Evolutionary conservation across 2,888 invertebrate genomes (phyloP).

Genomic region (Clunio marinus): DNA sequence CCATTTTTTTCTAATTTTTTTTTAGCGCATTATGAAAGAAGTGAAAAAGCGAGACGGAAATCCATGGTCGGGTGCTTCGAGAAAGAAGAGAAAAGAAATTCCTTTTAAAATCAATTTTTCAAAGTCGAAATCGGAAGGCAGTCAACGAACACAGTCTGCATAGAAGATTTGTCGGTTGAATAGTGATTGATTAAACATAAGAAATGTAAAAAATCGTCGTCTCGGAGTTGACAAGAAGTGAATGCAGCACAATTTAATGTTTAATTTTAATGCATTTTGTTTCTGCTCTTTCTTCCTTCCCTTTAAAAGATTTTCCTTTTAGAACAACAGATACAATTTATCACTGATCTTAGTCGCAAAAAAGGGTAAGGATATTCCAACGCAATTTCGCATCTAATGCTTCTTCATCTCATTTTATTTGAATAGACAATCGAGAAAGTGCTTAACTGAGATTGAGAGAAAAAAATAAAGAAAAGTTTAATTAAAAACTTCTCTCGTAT

Average conservation of each 20-base stretch:
- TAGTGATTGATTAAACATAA: conserved; percentile 32
- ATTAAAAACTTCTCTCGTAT: too few relatives aligned
- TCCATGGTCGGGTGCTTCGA: not conserved
- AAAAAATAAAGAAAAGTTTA: too few relatives aligned
- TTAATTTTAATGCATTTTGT: conserved; percentile 15
- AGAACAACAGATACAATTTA: too few relatives aligned
- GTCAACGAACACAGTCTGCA: not conserved
- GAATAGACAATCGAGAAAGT: too few relatives aligned
- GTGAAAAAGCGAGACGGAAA: not conserved
- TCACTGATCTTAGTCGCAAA: too few relatives aligned
- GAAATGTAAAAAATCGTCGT: not conserved
- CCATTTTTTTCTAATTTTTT: too few relatives aligned
- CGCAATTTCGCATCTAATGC: too few relatives aligned
- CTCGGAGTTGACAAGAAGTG: not conserved
- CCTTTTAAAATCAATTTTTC: conserved; percentile 35
- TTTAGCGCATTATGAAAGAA: too few relatives aligned
- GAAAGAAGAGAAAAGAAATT: not conserved
- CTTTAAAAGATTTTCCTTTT: not conserved
- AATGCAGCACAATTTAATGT: conserved; percentile 5
- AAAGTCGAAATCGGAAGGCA: conserved; percentile 30
- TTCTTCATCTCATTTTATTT: too few relatives aligned
- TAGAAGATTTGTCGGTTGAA: conserved; percentile 24
- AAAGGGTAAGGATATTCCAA: too few relatives aligned
- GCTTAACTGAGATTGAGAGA: too few relatives aligned
- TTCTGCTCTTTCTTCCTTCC: not conserved